Conservation (phyloP, 2,113 vertebrate genomes). For the Notiomystis cincta region DNA sequence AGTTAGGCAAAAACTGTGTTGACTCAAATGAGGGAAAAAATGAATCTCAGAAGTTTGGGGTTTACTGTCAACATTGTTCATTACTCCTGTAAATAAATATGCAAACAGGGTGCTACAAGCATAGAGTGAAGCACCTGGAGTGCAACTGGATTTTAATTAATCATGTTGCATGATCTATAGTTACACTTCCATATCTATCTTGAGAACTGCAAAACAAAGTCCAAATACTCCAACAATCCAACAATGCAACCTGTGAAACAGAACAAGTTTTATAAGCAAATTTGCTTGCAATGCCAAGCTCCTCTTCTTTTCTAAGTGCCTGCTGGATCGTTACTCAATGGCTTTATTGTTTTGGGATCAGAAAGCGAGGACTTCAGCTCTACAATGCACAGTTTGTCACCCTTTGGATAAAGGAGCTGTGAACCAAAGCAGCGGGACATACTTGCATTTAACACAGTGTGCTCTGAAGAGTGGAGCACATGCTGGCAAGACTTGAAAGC, state of each 20-base stretch:
- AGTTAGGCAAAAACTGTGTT: neutral
- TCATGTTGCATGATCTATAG: neutral
- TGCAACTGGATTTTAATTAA: neutral
- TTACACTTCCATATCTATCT: neutral
- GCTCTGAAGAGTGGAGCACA: neutral
- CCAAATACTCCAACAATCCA: neutral
- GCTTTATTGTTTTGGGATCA: constrained; percentile 21
- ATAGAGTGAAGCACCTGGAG: neutral
- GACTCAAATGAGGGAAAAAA: neutral
- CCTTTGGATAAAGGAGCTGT: neutral
- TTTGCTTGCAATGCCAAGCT: neutral
- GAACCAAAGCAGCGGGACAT: neutral
- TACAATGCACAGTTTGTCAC: constrained; percentile 14
- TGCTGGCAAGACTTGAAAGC: constrained; percentile 11
- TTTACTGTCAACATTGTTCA: neutral
- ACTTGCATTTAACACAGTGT: neutral
- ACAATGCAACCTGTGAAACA: neutral
- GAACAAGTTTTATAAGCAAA: neutral
- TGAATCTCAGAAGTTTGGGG: neutral
- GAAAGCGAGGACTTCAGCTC: neutral
- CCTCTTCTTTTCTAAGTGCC: neutral
- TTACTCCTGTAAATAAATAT: neutral
- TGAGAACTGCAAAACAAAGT: neutral
- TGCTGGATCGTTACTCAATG: neutral
- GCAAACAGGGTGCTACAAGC: neutral